Conservation (phyloP, 2,797 vertebrate genomes). For the Poliocrania exsul region DNA sequence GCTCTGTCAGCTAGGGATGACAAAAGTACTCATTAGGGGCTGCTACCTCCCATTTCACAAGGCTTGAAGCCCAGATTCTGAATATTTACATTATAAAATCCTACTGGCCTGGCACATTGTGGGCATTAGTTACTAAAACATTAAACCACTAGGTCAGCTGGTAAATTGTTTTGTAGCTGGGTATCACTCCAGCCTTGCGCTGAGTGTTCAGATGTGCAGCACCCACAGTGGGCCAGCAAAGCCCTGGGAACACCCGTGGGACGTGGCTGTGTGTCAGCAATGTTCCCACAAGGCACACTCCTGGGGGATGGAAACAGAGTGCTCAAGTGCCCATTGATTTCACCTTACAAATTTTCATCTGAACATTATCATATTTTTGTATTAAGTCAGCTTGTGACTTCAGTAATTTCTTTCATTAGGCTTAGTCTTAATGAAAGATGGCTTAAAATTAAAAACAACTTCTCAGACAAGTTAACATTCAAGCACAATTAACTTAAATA, state of each 20-base stretch:
- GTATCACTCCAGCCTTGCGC: fast-evolving
- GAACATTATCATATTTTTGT: not conserved
- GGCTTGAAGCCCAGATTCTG: not conserved
- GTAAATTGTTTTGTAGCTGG: not conserved
- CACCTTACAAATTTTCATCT: not conserved
- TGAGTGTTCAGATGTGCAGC: not conserved
- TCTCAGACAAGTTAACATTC: not conserved
- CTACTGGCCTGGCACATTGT: too few species aligned
- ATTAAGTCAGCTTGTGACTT: not conserved
- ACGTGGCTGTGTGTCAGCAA: fast-evolving
- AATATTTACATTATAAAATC: not conserved
- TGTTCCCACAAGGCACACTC: not conserved
- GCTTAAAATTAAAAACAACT: conserved; percentile 27
- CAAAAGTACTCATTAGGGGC: not conserved
- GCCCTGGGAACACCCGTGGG: fast-evolving
- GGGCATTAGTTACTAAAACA: not conserved
- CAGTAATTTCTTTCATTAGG: not conserved
- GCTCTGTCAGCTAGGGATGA: not conserved
- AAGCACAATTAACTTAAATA: conserved; percentile 1
- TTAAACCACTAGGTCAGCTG: not conserved
- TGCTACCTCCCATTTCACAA: not conserved
- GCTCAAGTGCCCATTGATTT: not conserved
- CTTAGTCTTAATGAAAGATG: not conserved
- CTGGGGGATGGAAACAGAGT: not conserved
- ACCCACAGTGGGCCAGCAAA: not conserved